Conservation (phyloP, 2,113 vertebrate genomes). For the Craseonycteris thonglongyai region DNA sequence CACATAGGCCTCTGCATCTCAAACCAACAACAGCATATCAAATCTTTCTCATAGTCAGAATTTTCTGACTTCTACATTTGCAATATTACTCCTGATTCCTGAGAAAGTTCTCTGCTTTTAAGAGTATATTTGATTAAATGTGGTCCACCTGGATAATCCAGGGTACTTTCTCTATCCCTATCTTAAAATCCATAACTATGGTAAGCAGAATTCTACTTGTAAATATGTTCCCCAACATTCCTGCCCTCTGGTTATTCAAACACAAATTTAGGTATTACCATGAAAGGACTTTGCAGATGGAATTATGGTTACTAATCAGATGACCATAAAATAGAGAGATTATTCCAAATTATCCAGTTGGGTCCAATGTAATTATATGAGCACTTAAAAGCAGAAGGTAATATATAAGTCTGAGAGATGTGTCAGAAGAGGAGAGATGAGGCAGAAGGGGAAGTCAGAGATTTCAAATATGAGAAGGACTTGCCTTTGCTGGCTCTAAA, state of each 20-base stretch:
- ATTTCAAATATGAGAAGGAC: too few species aligned
- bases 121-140: not conserved
- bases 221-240: not conserved
- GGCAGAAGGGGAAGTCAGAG: too few species aligned
- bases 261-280: not conserved
- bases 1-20: not conserved
- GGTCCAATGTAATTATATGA: not conserved
- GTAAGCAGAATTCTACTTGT: not conserved
- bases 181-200: not conserved
- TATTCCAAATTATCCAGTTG: not conserved
- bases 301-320: conserved; percentile 1
- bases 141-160: not conserved
- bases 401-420: not conserved
- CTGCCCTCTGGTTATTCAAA: not conserved
- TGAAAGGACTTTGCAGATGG: not conserved
- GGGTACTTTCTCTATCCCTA: not conserved
- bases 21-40: not conserved
- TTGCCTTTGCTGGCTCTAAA: too few species aligned
- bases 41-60: not conserved
- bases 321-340: too few species aligned
- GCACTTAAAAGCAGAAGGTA: not conserved
- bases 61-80: not conserved
- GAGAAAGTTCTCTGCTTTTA: not conserved
- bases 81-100: not conserved
- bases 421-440: too few species aligned